These are phyloP conservation scores for Ptychadena robeensis DNA, from an alignment of 2,797 vertebrate species.

Conservation along the genomic window DNA sequence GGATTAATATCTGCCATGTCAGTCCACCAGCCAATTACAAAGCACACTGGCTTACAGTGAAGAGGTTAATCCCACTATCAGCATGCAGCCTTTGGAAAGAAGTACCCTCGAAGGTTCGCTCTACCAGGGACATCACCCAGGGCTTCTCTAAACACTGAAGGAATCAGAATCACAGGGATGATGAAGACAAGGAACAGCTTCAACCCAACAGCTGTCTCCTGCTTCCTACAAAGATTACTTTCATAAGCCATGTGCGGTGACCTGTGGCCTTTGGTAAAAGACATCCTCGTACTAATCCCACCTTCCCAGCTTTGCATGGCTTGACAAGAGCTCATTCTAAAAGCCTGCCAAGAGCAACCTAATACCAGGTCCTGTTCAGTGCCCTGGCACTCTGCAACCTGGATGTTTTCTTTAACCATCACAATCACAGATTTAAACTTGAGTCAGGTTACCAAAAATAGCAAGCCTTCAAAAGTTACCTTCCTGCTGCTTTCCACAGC, in stretches of 20 bases:
- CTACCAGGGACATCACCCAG: background rate
- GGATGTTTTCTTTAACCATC: constrained; percentile 39
- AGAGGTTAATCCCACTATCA: constrained; percentile 23
- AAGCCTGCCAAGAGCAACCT: constrained; percentile 52
- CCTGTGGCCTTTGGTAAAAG: constrained; percentile 49
- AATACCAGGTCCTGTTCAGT: constrained; percentile 34
- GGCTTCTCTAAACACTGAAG: background rate
- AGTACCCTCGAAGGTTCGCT: background rate
- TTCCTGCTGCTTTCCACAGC: background rate
- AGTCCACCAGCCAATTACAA: background rate
- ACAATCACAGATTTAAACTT: constrained; percentile 26
- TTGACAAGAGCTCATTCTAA: constrained; percentile 52
- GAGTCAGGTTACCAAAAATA: constrained; percentile 41
- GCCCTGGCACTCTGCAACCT: constrained; percentile 23
- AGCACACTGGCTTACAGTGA: background rate
- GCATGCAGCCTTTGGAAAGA: background rate
- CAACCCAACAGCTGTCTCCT: constrained; percentile 49
- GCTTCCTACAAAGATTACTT: constrained; percentile 58
- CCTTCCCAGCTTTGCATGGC: constrained; percentile 29
- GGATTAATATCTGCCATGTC: background rate
- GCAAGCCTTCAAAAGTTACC: background rate
- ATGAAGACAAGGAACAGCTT: constrained; percentile 54
- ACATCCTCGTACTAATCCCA: constrained; percentile 52
- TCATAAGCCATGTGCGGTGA: constrained; percentile 56
- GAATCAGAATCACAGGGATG: constrained; percentile 18